Percentiles rank a stretch among this genome's conserved stretches.
phyloP scores from a whole-genome alignment of 2,888 invertebrate species.

The Drosophila maculinotata region DNA sequence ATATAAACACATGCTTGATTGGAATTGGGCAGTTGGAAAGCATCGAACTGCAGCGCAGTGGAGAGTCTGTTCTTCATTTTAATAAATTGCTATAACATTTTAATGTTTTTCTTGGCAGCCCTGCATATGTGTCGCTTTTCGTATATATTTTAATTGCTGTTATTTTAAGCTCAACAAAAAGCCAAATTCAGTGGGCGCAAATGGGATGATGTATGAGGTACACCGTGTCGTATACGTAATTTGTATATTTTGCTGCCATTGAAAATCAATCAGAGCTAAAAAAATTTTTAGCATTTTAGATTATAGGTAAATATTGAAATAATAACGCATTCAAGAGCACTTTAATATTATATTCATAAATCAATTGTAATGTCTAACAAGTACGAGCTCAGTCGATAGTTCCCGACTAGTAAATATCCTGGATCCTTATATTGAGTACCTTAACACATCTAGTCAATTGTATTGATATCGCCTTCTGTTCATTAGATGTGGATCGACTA shows the following conservation, averaged over 20 bases:
- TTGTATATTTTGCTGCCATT: neutral
- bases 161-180: slow-evolving; percentile 39
- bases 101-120: slow-evolving; percentile 40
- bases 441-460: too few relatives aligned
- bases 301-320: neutral
- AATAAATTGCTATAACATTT: slow-evolving; percentile 45
- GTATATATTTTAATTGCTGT: slow-evolving; percentile 62
- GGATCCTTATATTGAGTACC: too few relatives aligned
- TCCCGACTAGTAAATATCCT: neutral
- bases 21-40: slow-evolving; percentile 57
- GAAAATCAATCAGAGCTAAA: neutral
- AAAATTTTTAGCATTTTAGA: neutral
- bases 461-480: too few relatives aligned
- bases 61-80: slow-evolving; percentile 37
- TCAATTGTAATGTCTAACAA: too few relatives aligned
- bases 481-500: too few relatives aligned
- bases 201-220: neutral
- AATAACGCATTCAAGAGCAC: neutral
- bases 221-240: slow-evolving; percentile 11
- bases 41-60: slow-evolving; percentile 26
- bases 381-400: neutral
- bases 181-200: slow-evolving; percentile 2
- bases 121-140: neutral
- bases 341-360: neutral
- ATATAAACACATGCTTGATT: slow-evolving; percentile 81